A percentile compares a stretch with the other conserved stretches of the same genome.
Evolutionary conservation across 1,140 invertebrate genomes (phyloP).

Genomic region (Drosophila prosaltans): DNA sequence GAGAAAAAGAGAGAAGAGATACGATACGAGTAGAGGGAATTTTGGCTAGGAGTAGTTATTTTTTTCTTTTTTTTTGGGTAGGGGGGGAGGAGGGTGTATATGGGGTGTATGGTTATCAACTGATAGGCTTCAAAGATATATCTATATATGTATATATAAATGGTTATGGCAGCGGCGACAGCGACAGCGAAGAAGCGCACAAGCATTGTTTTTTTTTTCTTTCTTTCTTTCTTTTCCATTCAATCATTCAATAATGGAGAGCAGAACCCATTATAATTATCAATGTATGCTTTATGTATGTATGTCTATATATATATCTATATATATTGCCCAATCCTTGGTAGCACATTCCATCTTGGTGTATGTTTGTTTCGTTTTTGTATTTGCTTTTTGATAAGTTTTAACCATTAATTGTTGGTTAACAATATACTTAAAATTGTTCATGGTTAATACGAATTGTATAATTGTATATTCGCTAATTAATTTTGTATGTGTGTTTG

Average conservation of each 20-base stretch:
- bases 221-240: background rate
- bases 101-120: too few species aligned
- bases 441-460: slow-evolving; percentile 7
- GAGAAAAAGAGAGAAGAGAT: too few species aligned
- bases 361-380: slow-evolving; percentile 23
- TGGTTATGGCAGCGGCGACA: background rate
- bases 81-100: too few species aligned
- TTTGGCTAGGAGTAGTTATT: too few species aligned
- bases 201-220: slow-evolving; percentile 15
- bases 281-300: background rate
- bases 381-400: slow-evolving; percentile 6
- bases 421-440: slow-evolving; percentile 7
- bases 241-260: slow-evolving; percentile 1
- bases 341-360: slow-evolving; percentile 23
- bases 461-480: slow-evolving; percentile 7
- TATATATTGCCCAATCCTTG: slow-evolving; percentile 3
- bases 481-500: background rate
- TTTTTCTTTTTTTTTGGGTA: too few species aligned
- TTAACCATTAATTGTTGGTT: background rate
- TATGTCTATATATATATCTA: background rate
- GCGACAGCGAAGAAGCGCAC: slow-evolving; percentile 49
- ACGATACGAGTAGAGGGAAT: too few species aligned
- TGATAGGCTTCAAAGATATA: background rate
- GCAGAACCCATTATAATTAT: background rate
- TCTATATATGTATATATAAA: background rate